Base-by-base conservation (phyloP, 1,140 invertebrate species). In the Chrysomallon squamiferum region DNA sequence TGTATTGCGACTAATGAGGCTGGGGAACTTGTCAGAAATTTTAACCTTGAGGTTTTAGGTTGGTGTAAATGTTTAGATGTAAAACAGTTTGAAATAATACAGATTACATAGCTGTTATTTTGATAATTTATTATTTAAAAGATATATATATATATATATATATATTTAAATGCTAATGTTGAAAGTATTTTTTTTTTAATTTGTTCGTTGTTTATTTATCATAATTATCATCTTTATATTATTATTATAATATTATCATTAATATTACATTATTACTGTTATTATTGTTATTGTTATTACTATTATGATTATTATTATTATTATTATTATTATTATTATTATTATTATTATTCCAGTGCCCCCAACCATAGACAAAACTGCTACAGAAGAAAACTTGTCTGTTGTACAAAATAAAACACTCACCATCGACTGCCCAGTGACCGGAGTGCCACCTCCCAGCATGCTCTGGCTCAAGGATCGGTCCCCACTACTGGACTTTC, bases 1-100 rank as follows among this genome's bases (percentile, higher is more conserved):
- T 89, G 88, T 75, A 62, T 83, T 54, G 88, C 88, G n/a, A 71
- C 74, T 7, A 89, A 89, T 75, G 87, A 86, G 68, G 87, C 87
- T n/a, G 88, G 88, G 4, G 75, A 79, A 63, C 72, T 86, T 30
- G 73, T 79, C 27, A 84, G 85, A 38, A 84, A 86, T 15, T 88
- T 86, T 75, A 65, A 78, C 41, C 73, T 89, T 5, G 84, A 87
- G 74, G 86, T 89, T 11, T 79, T 86, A 61, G 85, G 88, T 88
- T 75, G 68, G 82, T 77, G 22, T 65, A 15, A 22, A 5, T 18
- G n/a, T n/a, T n/a, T 41, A 38, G n/a, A 11, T 43, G 9, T 11
- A 43, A 43, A 11, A 11, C 41, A 43, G 41, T 11, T 43, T 11
- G 41, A 9, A 43, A n/a, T n/a, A n/a, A n/a, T n/a, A n/a, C n/a